Conservation (phyloP, 2,888 invertebrate species). For the Eumacrocentrus americanus region DNA sequence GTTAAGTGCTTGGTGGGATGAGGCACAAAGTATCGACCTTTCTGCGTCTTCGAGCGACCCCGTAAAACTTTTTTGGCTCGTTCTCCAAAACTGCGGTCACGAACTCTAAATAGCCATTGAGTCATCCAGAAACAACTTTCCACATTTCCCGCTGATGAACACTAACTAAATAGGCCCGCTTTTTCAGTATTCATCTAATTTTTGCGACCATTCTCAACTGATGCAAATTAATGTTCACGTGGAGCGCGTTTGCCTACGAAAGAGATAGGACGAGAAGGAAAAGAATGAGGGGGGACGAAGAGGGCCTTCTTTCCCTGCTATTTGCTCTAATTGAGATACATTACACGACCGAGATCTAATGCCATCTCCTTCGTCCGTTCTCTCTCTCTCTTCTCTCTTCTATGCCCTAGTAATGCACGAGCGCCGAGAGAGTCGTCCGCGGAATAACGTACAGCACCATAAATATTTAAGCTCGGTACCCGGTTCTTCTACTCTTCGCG, state of each 20-base stretch:
- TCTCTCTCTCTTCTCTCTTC: conserved; percentile 12
- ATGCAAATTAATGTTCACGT: too few relatives aligned
- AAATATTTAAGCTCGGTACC: conserved; percentile 41
- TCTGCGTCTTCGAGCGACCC: conserved; percentile 8
- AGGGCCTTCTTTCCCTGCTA: conserved; percentile 29
- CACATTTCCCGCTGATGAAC: too few relatives aligned
- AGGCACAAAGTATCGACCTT: conserved; percentile 17
- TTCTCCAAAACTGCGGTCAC: neutral
- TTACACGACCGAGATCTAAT: conserved; percentile 31
- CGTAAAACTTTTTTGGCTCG: conserved; percentile 7
- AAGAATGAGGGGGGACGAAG: too few relatives aligned
- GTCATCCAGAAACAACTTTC: too few relatives aligned
- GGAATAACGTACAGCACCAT: conserved; percentile 38
- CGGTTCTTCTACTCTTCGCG: neutral
- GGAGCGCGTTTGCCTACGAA: too few relatives aligned
- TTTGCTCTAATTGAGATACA: conserved; percentile 41
- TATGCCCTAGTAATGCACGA: conserved; percentile 26
- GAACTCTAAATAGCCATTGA: conserved; percentile 1
- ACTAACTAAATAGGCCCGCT: too few relatives aligned
- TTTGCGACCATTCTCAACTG: too few relatives aligned
- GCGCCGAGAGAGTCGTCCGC: conserved; percentile 25
- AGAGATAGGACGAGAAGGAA: too few relatives aligned
- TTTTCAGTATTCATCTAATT: too few relatives aligned
- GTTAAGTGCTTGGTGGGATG: conserved; percentile 21
- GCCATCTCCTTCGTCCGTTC: conserved; percentile 5